Evolutionary conservation across 2,888 invertebrate species (phyloP), one percentile per base, ranked within the genome.

Genomic region (Acanthococcus lagerstroemiae): DNA sequence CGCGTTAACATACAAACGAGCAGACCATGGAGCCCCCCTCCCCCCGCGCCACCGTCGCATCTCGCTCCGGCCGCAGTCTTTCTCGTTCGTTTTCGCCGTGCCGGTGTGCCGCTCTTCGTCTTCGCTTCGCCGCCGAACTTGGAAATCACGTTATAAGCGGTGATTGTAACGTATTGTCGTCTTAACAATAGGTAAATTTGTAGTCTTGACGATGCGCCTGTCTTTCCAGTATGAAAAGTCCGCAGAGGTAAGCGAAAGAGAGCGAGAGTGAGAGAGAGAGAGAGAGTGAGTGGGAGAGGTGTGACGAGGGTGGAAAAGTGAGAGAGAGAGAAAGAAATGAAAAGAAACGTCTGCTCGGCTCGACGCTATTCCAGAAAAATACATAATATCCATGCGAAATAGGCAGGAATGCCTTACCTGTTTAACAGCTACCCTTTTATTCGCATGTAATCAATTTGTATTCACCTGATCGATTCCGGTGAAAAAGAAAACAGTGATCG

Each of bases 1-100:
- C 63, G 63, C 63, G 63, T 63, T 63, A 63, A 63, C 63, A 63
- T 63, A 63, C 63, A 63, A 63, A 63, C 63, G 52, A 63, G 52
- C 30, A 61, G 54, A 58, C 58, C 58, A 46, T 21, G 37, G 37
- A 26, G 26, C 58, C 26, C 26, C 46, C 26, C n/a, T 25, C 6
- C 54, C 17, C 26, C 26, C 4, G 4, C 55, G 12, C 44, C 37
- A 15, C 37, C 37, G 12, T 37, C 37, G n/a, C n/a, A n/a, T n/a
- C n/a, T n/a, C n/a, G n/a, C n/a, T n/a, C n/a, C n/a, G n/a, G n/a
- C n/a, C n/a, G n/a, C n/a, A n/a, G n/a, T n/a, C n/a, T n/a, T 37
- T 37, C 37, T 37, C n/a, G n/a, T 37, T 2, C 12, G 12, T 37
- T 37, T 37, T 37, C 3, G 12, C 6, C 37, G 2, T 37, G 3